Evolutionary conservation across 2,888 invertebrate genomes (phyloP), one percentile per base, ranked within the genome.

Genomic region (Caenorhabditis wallacei): DNA sequence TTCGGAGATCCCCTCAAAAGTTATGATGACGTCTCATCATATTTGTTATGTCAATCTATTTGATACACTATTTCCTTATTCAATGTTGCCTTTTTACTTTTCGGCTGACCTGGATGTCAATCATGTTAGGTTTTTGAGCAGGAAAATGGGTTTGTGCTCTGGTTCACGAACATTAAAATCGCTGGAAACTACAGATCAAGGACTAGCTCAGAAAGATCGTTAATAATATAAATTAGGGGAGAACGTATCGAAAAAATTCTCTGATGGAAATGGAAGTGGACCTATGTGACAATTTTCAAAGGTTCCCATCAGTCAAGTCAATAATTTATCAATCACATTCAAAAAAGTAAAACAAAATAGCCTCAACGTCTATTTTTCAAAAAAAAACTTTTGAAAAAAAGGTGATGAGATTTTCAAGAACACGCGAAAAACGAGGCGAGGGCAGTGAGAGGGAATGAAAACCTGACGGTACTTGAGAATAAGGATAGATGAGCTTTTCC

Each of bases 381-480:
- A 40, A 59, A 22, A 35, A 30, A n/a, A n/a, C 35, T 56, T 24
- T 61, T 2, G n/a, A 26, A 43, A 46, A 40, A 46, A 64, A 43
- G 30, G 30, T 53, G 54, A 48, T 30, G 30, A 66, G 46, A 37
- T 53, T 76, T 59, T 51, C 43, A 37, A 75, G 57, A 68, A 75
- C 68, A 35, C 22, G 53, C 40, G 13, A 46, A 54, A 69, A 69
- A 57, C 4, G 30, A 22, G 35, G 22, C 46, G 69, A 51, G 63
- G 69, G 40, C 56, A 59, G n/a, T 35, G 30, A 56, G 43, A 35
- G 22, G 61, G n/a, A 61, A 59, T 59, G n/a, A n/a, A 46, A 59
- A 53, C 59, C 57, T 63, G 63, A 63, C 54, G 69, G 54, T 78
- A 78, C 78, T 78, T 78, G 78, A 78, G 69, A 61, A 69, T 70